These are phyloP conservation scores for Chironex yamaguchii DNA, from an alignment of 30 jellyfish, hydroid and myxozoan genomes.

Conservation along the genomic window DNA sequence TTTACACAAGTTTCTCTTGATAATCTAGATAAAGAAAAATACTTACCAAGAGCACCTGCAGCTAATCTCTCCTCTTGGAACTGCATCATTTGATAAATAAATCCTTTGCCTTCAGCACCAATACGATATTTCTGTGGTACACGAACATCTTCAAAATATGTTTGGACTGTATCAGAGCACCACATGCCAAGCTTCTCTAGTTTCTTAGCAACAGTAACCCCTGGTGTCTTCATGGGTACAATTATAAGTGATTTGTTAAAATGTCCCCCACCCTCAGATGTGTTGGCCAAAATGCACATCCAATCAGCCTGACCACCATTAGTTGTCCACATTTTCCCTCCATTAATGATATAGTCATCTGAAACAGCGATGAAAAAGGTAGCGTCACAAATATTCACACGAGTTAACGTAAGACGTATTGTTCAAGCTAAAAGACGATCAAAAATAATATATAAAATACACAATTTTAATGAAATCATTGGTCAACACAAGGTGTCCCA, in stretches of 20 bases:
- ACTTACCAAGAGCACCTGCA: slow-evolving; percentile 85
- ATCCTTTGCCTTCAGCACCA: slow-evolving; percentile 98
- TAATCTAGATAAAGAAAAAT: no score
- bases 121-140: slow-evolving; percentile 97
- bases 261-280: slow-evolving; percentile 93
- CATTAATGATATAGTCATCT: slow-evolving; percentile 97
- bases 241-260: slow-evolving; percentile 85
- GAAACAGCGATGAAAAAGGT: no score
- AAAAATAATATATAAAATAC: no score
- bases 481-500: no score
- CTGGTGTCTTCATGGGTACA: slow-evolving; percentile 91
- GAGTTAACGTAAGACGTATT: no score
- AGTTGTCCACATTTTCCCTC: slow-evolving; percentile 99
- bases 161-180: slow-evolving; percentile 96
- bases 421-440: no score
- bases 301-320: slow-evolving; percentile 99
- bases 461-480: no score
- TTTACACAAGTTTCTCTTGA: no score
- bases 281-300: slow-evolving; percentile 98
- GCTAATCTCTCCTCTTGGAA: slow-evolving; percentile 95
- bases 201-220: slow-evolving; percentile 73
- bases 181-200: slow-evolving; percentile 93
- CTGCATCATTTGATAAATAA: slow-evolving; percentile 93
- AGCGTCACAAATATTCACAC: no score
- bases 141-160: slow-evolving; percentile 90